Conservation (phyloP, 2,888 invertebrate species). For the Agrilus cyanescens region DNA sequence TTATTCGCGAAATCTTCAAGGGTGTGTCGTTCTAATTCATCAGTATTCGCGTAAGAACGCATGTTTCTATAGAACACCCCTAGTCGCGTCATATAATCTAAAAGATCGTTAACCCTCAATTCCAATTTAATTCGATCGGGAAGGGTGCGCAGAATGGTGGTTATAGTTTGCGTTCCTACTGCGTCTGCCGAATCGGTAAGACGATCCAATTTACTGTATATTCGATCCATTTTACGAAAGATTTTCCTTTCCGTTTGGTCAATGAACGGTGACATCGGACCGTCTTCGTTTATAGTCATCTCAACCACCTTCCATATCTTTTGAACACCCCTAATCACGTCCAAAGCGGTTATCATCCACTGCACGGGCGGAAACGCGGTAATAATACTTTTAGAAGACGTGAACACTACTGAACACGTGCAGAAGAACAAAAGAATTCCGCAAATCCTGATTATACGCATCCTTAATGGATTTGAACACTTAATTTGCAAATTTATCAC, state of each 20-base stretch:
- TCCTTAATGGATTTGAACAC: no score
- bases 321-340: no score
- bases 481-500: no score
- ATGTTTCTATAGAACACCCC: slow-evolving; percentile 47
- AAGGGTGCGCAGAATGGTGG: slow-evolving; percentile 24
- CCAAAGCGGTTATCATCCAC: no score
- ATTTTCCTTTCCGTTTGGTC: slow-evolving; percentile 49
- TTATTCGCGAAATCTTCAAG: slow-evolving; percentile 57
- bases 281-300: slow-evolving; percentile 25
- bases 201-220: slow-evolving; percentile 32
- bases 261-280: slow-evolving; percentile 48
- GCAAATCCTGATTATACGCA: no score
- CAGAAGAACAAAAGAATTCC: no score
- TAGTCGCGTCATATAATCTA: slow-evolving; percentile 47
- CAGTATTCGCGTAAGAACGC: slow-evolving; percentile 42
- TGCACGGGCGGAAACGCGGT: no score
- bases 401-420: no score
- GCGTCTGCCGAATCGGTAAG: slow-evolving; percentile 21
- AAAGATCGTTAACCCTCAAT: slow-evolving; percentile 48
- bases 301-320: no score
- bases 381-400: no score
- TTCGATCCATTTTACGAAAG: slow-evolving; percentile 38
- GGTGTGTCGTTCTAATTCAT: slow-evolving; percentile 49
- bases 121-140: slow-evolving; percentile 43
- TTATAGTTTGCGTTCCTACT: slow-evolving; percentile 18